These are phyloP conservation scores for Marcusenius ussheri DNA, from an alignment of 2,113 vertebrate genomes.

Conservation along the genomic window DNA sequence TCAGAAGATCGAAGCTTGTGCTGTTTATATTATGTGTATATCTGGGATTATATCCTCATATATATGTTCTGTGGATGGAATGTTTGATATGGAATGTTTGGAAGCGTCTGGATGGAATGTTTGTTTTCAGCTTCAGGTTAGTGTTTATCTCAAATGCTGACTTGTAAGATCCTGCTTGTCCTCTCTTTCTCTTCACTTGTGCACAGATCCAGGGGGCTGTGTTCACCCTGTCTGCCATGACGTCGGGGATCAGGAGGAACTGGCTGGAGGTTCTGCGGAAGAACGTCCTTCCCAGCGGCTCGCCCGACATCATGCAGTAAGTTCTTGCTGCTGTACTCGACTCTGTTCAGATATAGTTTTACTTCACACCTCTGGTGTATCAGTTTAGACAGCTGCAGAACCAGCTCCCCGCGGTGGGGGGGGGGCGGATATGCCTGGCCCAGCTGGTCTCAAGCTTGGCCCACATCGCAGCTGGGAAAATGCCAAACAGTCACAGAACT, in stretches of 20 bases:
- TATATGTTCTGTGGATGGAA: neutral
- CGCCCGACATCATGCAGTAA: conserved; percentile 70
- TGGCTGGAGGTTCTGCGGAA: conserved; percentile 88
- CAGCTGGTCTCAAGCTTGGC: neutral
- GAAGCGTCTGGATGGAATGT: neutral
- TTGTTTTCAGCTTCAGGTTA: neutral
- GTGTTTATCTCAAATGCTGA: neutral
- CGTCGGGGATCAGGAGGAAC: conserved; percentile 85
- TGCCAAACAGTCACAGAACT: neutral
- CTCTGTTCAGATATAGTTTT: neutral
- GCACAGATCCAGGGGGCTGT: conserved; percentile 73
- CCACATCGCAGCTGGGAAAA: neutral
- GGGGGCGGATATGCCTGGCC: neutral
- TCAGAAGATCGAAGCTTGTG: neutral
- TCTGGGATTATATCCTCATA: neutral
- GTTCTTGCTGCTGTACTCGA: conserved; percentile 26
- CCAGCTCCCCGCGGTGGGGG: neutral
- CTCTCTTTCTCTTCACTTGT: neutral
- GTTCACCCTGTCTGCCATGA: conserved; percentile 86
- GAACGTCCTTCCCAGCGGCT: conserved; percentile 65
- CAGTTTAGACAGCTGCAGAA: neutral
- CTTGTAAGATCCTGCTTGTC: neutral
- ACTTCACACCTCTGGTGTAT: neutral
- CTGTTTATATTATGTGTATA: neutral
- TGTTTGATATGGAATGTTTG: neutral